A percentile compares a stretch with the other conserved stretches of the same genome.
phyloP scores from a whole-genome alignment of 2,888 invertebrate species.

The Campoletis raptor region DNA sequence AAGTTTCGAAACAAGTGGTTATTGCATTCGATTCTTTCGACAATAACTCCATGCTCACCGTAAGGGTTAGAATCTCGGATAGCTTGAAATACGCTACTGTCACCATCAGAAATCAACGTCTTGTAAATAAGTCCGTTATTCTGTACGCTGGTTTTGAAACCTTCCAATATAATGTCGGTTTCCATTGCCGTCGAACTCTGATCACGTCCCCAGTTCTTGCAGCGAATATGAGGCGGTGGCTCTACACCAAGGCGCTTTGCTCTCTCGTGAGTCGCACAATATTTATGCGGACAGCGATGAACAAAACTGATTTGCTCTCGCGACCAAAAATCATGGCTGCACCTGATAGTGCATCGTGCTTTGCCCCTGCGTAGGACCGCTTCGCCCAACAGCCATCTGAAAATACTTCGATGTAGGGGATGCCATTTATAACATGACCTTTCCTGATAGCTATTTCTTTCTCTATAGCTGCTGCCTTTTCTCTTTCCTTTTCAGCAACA shows the following conservation, averaged over 20 bases:
- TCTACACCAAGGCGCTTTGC: constrained; percentile 36
- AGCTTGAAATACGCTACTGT: constrained; percentile 76
- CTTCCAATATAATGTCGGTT: constrained; percentile 50
- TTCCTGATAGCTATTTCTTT: constrained; percentile 26
- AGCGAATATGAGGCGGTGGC: constrained; percentile 70
- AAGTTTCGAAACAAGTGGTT: constrained; percentile 75
- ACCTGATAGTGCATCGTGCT: constrained; percentile 54
- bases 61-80: constrained; percentile 73
- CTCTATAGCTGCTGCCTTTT: constrained; percentile 12
- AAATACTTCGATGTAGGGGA: constrained; percentile 52
- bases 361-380: constrained; percentile 49
- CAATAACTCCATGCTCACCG: constrained; percentile 57
- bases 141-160: constrained; percentile 50
- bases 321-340: constrained; percentile 39
- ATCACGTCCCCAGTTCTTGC: constrained; percentile 72
- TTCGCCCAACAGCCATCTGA: constrained; percentile 61
- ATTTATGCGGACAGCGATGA: constrained; percentile 72
- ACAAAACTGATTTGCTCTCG: constrained; percentile 66
- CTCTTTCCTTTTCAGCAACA: constrained; percentile 26
- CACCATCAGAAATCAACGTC: constrained; percentile 72
- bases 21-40: constrained; percentile 78
- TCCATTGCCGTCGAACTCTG: constrained; percentile 74
- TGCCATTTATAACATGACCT: constrained; percentile 43
- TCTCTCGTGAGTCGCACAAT: constrained; percentile 63
- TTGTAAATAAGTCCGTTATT: constrained; percentile 59